These are phyloP conservation scores for Australoheros facetus DNA, from an alignment of 2,797 vertebrate genomes.

Conservation along the genomic window DNA sequence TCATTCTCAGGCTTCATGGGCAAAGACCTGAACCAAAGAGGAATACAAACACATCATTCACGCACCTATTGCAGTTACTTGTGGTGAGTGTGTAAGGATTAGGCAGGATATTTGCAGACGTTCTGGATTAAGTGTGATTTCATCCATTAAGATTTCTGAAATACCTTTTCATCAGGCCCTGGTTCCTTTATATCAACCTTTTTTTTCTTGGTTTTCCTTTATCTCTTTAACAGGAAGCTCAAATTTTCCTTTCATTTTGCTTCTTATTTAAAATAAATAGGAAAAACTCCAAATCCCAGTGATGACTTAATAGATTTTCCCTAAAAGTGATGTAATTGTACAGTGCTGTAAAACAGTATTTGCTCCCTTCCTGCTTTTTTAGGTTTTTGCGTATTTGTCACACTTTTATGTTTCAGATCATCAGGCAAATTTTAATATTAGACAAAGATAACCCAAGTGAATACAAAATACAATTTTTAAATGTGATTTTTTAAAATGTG, in stretches of 20 bases:
- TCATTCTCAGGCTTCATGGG: slow-evolving; percentile 38
- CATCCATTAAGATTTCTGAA: slow-evolving; percentile 45
- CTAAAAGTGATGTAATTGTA: slow-evolving; percentile 4
- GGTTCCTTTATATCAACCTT: slow-evolving; percentile 33
- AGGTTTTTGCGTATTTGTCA: neutral
- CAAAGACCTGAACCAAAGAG: slow-evolving; percentile 43
- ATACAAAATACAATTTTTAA: too few species aligned
- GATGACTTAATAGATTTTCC: slow-evolving; percentile 40
- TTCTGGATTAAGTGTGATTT: slow-evolving; percentile 59
- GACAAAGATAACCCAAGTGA: neutral
- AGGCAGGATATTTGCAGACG: slow-evolving; percentile 53
- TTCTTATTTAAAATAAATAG: slow-evolving; percentile 38
- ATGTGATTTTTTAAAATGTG: too few species aligned
- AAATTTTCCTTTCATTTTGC: slow-evolving; percentile 19
- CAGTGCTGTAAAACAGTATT: neutral
- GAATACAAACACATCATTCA: slow-evolving; percentile 51
- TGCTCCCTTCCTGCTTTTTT: neutral
- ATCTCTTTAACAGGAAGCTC: slow-evolving; percentile 21
- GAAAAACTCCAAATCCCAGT: slow-evolving; percentile 37
- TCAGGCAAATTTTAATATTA: neutral
- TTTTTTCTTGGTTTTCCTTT: neutral
- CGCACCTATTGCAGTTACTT: slow-evolving; percentile 43
- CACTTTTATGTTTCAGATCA: neutral
- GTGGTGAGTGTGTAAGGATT: slow-evolving; percentile 52
- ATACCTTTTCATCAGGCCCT: slow-evolving; percentile 52